phyloP scores from a whole-genome alignment of 2,888 invertebrate species.

The Deroplatys truncata region DNA sequence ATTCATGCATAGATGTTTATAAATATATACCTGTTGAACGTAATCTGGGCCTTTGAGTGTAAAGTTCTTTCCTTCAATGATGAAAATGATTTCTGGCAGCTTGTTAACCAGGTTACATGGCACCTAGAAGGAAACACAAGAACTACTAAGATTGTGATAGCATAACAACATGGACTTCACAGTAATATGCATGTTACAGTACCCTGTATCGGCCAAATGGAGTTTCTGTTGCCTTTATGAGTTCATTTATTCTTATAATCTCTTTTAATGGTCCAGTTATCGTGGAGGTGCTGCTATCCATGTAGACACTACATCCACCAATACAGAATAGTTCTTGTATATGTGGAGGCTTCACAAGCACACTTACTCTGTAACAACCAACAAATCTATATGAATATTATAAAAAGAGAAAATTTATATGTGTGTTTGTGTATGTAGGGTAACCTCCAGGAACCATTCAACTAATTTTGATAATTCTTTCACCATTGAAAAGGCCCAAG shows the following conservation, averaged over 20 bases:
- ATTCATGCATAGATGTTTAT: too few species aligned
- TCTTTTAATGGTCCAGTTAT: slow-evolving; percentile 45
- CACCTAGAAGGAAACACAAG: slow-evolving; percentile 45
- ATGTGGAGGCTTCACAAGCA: slow-evolving; percentile 24
- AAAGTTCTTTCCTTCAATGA: slow-evolving; percentile 71
- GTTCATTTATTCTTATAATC: slow-evolving; percentile 43
- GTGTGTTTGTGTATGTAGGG: background rate
- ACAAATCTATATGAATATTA: too few species aligned
- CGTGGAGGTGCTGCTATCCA: slow-evolving; percentile 46
- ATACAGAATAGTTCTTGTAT: slow-evolving; percentile 39
- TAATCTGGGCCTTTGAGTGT: slow-evolving; percentile 80
- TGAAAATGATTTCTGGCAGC: slow-evolving; percentile 76
- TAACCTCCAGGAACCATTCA: too few species aligned
- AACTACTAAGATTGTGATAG: background rate
- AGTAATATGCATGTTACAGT: slow-evolving; percentile 11
- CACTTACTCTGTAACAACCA: background rate
- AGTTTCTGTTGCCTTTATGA: slow-evolving; percentile 39
- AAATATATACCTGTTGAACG: slow-evolving; percentile 63
- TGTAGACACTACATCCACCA: slow-evolving; percentile 42
- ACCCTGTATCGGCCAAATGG: slow-evolving; percentile 38
- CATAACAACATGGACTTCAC: background rate
- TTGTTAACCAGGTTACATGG: slow-evolving; percentile 73
- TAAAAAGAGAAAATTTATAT: too few species aligned
- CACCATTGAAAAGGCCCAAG: too few species aligned
- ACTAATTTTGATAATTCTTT: too few species aligned